A percentile compares a stretch with the other conserved stretches of the same genome.
Conservation (phyloP, 2,888 invertebrate genomes). For the Eustalomyia histrio region DNA sequence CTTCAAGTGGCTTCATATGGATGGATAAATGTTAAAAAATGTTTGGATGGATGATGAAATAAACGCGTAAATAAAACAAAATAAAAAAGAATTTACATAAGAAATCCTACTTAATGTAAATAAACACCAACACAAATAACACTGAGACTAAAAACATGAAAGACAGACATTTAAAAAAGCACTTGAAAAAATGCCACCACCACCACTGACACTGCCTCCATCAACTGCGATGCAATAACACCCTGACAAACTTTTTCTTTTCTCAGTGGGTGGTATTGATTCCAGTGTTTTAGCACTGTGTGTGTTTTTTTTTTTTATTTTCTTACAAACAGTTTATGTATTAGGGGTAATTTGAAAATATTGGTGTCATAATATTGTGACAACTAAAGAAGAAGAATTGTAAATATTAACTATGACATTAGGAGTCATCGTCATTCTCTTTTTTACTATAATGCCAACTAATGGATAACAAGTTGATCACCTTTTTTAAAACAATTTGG, state of each 20-base stretch:
- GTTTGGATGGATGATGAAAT: conserved; percentile 6
- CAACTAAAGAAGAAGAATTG: too few species aligned
- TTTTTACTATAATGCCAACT: too few species aligned
- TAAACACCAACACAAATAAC: conserved; percentile 36
- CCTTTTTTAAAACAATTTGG: too few species aligned
- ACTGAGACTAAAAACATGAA: conserved; percentile 20
- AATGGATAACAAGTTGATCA: too few species aligned
- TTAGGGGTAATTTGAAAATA: not conserved
- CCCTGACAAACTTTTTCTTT: not conserved
- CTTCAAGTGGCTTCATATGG: conserved; percentile 50
- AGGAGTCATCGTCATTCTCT: too few species aligned
- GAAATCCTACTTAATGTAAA: conserved; percentile 62
- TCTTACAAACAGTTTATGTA: not conserved
- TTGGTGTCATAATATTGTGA: too few species aligned
- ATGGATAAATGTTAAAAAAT: conserved; percentile 9
- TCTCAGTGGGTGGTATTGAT: conserved; percentile 41
- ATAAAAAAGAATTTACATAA: conserved; percentile 56
- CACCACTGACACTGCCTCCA: not conserved
- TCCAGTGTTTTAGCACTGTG: not conserved
- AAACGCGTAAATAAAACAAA: conserved; percentile 22
- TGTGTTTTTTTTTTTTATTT: not conserved
- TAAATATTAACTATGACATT: too few species aligned
- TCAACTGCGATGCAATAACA: not conserved
- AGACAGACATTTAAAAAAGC: conserved; percentile 20
- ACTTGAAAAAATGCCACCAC: conserved; percentile 29